A percentile compares a stretch with the other conserved stretches of the same genome.
phyloP scores from a whole-genome alignment of 2,888 invertebrate species.

The Erpobdella octoculata region DNA sequence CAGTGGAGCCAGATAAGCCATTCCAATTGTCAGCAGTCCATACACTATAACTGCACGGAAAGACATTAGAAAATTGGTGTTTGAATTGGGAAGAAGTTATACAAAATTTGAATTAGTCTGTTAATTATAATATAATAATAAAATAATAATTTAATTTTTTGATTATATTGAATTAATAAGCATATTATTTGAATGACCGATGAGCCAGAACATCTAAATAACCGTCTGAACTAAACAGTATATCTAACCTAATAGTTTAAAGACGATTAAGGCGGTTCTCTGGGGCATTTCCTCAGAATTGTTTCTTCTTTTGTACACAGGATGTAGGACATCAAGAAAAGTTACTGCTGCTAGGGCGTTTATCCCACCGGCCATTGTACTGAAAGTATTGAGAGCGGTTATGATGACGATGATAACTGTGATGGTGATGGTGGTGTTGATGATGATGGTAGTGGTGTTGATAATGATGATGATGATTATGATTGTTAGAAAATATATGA shows the following conservation, averaged over 20 bases:
- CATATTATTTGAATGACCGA: no score
- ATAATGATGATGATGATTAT: no score
- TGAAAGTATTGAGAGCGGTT: constrained; percentile 14
- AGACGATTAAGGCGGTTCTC: constrained; percentile 1
- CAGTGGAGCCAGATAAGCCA: constrained; percentile 33
- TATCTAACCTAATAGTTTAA: constrained; percentile 57
- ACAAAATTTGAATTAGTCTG: no score
- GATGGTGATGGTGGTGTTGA: no score
- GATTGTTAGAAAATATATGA: background rate
- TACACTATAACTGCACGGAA: constrained; percentile 29
- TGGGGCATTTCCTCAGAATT: constrained; percentile 13
- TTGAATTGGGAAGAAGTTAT: no score
- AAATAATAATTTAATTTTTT: no score
- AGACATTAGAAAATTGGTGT: background rate
- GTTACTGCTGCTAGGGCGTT: constrained; percentile 83
- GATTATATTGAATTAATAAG: no score
- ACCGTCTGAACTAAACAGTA: no score
- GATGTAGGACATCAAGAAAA: constrained; percentile 73
- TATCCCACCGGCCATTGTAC: constrained; percentile 79
- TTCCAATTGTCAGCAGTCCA: constrained; percentile 33
- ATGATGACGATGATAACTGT: no score
- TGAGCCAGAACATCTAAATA: no score
- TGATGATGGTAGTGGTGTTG: no score
- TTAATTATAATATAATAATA: no score
- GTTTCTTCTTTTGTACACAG: constrained; percentile 57